phyloP scores from a whole-genome alignment of 2,113 vertebrate species.

The Hypocryptadius cinnamomeus region DNA sequence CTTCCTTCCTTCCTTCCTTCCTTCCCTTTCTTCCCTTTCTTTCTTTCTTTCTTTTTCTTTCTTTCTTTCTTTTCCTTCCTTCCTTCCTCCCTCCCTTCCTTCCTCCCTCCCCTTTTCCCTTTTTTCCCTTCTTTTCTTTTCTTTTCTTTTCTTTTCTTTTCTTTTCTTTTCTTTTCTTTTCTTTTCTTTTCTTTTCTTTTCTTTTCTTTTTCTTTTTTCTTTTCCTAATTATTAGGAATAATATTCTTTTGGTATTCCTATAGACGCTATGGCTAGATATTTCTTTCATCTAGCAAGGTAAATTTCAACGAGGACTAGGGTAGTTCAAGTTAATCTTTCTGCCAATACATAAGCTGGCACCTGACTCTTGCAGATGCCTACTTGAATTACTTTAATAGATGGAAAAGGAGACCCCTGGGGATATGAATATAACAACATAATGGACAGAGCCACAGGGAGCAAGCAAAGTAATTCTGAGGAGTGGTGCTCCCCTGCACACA shows the following conservation, averaged over 20 bases:
- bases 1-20: fast-evolving
- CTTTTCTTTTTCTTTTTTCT: neutral
- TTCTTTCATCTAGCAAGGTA: neutral
- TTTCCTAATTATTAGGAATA: neutral
- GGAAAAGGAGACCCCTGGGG: neutral
- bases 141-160: no score
- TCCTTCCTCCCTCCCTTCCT: no score
- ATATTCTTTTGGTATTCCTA: neutral
- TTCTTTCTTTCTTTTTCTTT: no score
- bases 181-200: no score
- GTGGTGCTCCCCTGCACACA: neutral
- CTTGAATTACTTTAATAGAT: neutral
- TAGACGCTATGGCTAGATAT: neutral
- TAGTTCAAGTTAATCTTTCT: neutral
- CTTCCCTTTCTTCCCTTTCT: no score
- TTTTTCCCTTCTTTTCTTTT: neutral
- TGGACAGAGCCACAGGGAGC: neutral
- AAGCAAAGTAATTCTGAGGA: neutral
- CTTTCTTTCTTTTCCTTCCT: no score
- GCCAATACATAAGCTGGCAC: neutral
- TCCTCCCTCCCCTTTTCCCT: neutral
- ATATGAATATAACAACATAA: neutral
- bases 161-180: no score
- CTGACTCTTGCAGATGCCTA: neutral
- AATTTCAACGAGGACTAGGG: neutral